Evolutionary conservation across 2,888 invertebrate species (phyloP), one percentile per base, ranked within the genome.

Genomic region (Axea sp.): DNA sequence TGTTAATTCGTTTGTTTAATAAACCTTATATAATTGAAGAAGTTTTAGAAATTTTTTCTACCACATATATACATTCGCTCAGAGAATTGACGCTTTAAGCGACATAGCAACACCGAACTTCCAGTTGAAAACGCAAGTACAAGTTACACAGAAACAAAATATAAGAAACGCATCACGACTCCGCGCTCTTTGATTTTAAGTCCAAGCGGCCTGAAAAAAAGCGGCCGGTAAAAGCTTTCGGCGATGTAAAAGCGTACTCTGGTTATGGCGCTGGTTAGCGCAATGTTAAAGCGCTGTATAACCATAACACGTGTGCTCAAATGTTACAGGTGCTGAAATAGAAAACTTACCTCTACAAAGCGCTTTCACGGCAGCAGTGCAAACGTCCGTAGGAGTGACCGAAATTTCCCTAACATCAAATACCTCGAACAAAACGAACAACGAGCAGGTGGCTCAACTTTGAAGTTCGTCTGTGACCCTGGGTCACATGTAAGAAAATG

Each of bases 341-440:
- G 86, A 86, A 75, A 84, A 80, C 64, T 81, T 86, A 64, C 86
- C 86, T 19, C 73, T 86, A 28, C 85, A 85, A 74, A 80, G 83
- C 74, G 85, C 84, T 33, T 75, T 85, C 31, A 83, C 82, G 28
- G 80, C 83, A 8, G 83, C 85, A 8, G 85, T 84, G 45, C 85
- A 84, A 78, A 85, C 86, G 37, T 84, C 86, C 33, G 81, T 83
- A 22, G 84, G 84, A 28, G 83, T 86, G 26, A 84, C 84, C 53
- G 85, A 86, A 78, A 85, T 86, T 75, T 82, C 86, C 41, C 76
- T 84, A 43, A 76, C 79, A 69, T 82, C 85, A 33, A 83, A 82
- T 79, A 76, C 82, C 57, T 81, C 82, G 53, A 79, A 77, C 55
- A 83, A 82, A 79, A 78, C 81, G 45, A 82, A 81, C 76, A 82